Evolutionary conservation across 64 coral and sea anemone species (phyloP).

Genomic region (Astreopora myriophthalma): DNA sequence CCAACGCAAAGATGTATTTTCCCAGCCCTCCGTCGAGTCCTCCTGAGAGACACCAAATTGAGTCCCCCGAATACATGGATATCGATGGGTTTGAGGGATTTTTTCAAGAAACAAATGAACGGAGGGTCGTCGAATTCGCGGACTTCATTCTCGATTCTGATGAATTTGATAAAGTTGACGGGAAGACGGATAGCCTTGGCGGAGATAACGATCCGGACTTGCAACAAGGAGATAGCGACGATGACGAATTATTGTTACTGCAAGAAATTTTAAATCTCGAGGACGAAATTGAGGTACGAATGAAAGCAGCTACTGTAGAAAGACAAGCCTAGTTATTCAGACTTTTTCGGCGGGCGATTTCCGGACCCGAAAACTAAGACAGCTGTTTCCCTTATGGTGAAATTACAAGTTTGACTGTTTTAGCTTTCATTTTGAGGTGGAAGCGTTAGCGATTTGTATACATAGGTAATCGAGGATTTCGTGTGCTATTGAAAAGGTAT

Average conservation of each 20-base stretch:
- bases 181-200: background rate
- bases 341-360: background rate
- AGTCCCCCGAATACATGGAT: conserved; percentile 39
- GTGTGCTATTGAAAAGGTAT: background rate
- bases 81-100: conserved; percentile 31
- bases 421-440: background rate
- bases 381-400: no score
- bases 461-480: background rate
- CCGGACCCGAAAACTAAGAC: no score
- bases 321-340: background rate
- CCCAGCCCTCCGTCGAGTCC: background rate
- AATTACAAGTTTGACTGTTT: no score
- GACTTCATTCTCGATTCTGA: conserved; percentile 2
- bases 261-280: conserved; percentile 22
- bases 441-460: background rate
- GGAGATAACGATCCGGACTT: background rate
- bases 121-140: conserved; percentile 6
- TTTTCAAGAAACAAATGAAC: conserved; percentile 19
- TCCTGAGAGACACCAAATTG: background rate
- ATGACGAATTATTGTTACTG: conserved; percentile 10
- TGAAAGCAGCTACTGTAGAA: background rate
- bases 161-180: background rate
- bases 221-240: background rate
- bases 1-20: background rate
- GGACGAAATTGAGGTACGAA: background rate